phyloP scores from a whole-genome alignment of 2,113 vertebrate species.

The Macheiramphus alcinus region DNA sequence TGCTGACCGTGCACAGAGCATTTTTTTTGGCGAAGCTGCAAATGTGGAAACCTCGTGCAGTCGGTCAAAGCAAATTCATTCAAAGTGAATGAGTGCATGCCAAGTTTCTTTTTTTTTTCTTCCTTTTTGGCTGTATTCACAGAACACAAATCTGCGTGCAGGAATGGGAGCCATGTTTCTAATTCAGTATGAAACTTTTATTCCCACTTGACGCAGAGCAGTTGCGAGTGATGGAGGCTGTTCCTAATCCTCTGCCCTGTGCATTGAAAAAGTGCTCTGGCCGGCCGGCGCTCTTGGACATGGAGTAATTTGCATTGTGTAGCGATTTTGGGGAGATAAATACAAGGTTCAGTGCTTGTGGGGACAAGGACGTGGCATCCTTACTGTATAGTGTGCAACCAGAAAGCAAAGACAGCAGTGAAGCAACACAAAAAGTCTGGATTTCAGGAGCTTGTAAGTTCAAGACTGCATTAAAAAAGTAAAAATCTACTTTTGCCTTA shows the following conservation, averaged over 20 bases:
- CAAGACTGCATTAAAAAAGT: background rate
- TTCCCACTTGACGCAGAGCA: background rate
- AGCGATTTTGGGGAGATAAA: slow-evolving; percentile 14
- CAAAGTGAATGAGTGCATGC: background rate
- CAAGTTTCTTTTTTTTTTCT: background rate
- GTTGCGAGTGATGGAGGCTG: background rate
- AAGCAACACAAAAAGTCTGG: accelerated
- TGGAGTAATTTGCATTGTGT: slow-evolving; percentile 8
- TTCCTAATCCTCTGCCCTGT: slow-evolving; percentile 16
- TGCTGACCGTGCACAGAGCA: background rate
- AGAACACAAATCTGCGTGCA: background rate
- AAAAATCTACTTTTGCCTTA: background rate
- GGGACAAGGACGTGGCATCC: slow-evolving; percentile 30
- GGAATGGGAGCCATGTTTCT: slow-evolving; percentile 9
- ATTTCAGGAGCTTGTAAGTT: background rate
- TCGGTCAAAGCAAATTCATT: background rate
- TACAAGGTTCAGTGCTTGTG: background rate
- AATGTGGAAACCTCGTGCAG: background rate
- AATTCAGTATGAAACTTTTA: background rate
- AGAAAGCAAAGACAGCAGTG: background rate
- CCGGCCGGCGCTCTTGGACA: background rate
- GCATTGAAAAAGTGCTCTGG: background rate
- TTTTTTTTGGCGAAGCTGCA: background rate
- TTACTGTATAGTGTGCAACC: background rate
- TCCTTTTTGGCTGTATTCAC: slow-evolving; percentile 4